Evolutionary conservation across 1,140 invertebrate genomes (phyloP).

Genomic region (Diploscapter pachys): DNA sequence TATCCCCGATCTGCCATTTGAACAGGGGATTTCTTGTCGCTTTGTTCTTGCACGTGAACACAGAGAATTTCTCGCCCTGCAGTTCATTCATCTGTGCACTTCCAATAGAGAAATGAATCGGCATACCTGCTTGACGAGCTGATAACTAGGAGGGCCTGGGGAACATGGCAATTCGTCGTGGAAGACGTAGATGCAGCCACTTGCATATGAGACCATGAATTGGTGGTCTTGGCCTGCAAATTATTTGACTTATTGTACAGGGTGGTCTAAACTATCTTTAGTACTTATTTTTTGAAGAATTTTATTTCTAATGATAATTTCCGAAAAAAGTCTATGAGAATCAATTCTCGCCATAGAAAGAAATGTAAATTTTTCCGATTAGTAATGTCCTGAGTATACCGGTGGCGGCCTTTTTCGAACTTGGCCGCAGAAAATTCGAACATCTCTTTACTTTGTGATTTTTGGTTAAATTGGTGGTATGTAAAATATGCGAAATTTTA

Average conservation of each 20-base stretch:
- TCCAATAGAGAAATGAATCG: neutral
- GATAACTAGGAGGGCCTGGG: constrained; percentile 75
- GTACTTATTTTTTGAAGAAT: too few species aligned
- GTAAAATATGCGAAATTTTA: too few species aligned
- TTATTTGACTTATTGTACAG: constrained; percentile 83
- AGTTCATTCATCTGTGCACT: neutral
- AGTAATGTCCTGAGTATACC: too few species aligned
- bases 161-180: constrained; percentile 90
- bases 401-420: too few species aligned
- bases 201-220: constrained; percentile 88
- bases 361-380: too few species aligned
- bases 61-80: constrained; percentile 79
- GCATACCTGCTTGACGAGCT: constrained; percentile 80
- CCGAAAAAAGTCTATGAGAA: too few species aligned
- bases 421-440: too few species aligned
- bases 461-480: too few species aligned
- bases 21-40: constrained; percentile 90
- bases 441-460: too few species aligned
- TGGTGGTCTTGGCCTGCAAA: constrained; percentile 85
- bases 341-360: too few species aligned
- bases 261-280: too few species aligned
- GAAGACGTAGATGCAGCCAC: constrained; percentile 95
- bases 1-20: constrained; percentile 75
- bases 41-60: constrained; percentile 93
- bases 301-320: too few species aligned